Evolutionary conservation across 2,113 vertebrate genomes (phyloP).

Genomic region (Ardeotis arabs): DNA sequence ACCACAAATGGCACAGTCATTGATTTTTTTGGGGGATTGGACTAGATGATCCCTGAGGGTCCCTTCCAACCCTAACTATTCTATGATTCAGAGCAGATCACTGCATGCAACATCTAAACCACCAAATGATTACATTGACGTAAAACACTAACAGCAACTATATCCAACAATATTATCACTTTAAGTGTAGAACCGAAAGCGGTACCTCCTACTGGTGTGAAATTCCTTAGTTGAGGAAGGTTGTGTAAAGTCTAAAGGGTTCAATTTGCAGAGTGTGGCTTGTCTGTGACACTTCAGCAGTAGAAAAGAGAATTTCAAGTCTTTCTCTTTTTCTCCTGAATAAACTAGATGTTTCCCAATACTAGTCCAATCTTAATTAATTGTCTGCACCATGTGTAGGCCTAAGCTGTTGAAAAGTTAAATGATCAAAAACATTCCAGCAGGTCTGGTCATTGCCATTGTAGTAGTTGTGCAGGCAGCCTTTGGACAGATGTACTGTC

Average conservation of each 20-base stretch:
- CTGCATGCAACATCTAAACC: fast-evolving
- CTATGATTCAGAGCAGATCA: background rate
- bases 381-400: background rate
- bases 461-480: background rate
- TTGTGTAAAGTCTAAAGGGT: background rate
- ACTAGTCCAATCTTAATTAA: background rate
- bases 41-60: no score
- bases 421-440: background rate
- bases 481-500: background rate
- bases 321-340: background rate
- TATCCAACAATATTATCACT: background rate
- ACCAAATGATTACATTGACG: background rate
- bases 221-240: background rate
- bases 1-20: background rate
- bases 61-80: no score
- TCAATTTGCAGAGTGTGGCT: background rate
- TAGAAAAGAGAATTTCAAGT: background rate
- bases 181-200: background rate
- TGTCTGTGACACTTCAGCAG: background rate
- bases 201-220: background rate
- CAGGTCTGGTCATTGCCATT: background rate
- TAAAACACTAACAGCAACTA: background rate
- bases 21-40: no score
- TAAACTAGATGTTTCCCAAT: background rate
- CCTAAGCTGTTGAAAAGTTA: background rate